Conservation (phyloP, 2,888 invertebrate species). For the Polydrusus pterygomalis region DNA sequence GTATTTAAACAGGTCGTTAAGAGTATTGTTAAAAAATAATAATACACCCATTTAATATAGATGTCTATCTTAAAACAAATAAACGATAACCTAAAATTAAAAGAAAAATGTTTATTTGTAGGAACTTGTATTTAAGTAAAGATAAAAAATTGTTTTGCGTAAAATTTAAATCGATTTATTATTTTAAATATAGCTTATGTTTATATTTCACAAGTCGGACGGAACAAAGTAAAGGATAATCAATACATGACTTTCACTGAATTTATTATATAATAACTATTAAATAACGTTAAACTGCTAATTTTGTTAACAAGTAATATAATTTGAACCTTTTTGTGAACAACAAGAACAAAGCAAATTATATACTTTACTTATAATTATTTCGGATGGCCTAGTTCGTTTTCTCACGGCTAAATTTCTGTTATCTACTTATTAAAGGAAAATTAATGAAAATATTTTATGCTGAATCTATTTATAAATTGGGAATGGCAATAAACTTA, state of each 20-base stretch:
- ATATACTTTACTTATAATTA: slow-evolving; percentile 7
- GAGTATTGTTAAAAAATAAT: neutral
- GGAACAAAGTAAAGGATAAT: slow-evolving; percentile 8
- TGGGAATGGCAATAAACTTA: slow-evolving; percentile 24
- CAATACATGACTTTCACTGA: slow-evolving; percentile 15
- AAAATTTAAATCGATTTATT: slow-evolving; percentile 11
- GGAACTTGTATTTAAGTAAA: neutral
- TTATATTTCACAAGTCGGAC: slow-evolving; percentile 4
- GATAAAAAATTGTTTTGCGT: neutral
- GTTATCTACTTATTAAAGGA: slow-evolving; percentile 14
- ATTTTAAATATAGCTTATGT: slow-evolving; percentile 2
- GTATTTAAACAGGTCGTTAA: neutral
- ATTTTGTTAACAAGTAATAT: slow-evolving; percentile 19
- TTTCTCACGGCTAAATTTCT: neutral
- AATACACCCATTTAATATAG: neutral
- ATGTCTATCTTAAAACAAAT: neutral
- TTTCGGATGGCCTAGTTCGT: neutral
- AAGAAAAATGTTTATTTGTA: neutral
- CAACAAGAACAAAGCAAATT: slow-evolving; percentile 19
- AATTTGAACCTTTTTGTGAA: slow-evolving; percentile 18
- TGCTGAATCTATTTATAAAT: slow-evolving; percentile 19
- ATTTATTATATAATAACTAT: slow-evolving; percentile 17
- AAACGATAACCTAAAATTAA: neutral
- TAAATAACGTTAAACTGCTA: slow-evolving; percentile 5
- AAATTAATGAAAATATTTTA: slow-evolving; percentile 14